These are phyloP conservation scores for Caracal caracal DNA, from an alignment of 2,113 vertebrate genomes.

Conservation along the genomic window DNA sequence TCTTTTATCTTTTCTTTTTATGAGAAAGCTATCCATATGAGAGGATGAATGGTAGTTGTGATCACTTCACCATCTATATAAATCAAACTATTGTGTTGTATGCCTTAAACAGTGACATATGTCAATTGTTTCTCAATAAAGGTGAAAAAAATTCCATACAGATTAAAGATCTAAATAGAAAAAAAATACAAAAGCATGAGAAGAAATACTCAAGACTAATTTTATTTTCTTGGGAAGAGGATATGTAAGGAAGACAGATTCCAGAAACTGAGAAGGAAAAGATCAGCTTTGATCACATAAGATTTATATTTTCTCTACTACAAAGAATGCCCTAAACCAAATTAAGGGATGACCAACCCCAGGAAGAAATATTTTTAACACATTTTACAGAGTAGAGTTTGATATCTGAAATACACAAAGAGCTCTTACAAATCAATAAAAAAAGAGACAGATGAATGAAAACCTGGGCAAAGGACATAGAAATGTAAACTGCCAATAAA, in stretches of 20 bases:
- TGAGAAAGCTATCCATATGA: neutral
- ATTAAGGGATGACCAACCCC: neutral
- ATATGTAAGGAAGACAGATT: neutral
- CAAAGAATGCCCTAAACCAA: neutral
- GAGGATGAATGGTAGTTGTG: neutral
- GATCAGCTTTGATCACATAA: neutral
- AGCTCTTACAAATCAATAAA: neutral
- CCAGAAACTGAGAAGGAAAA: neutral
- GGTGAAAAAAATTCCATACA: neutral
- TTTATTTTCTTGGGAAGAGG: constrained; percentile 5
- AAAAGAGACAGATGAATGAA: neutral
- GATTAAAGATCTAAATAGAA: neutral
- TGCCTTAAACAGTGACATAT: neutral
- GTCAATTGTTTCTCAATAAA: neutral
- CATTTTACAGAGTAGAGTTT: constrained; percentile 24
- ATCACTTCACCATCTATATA: neutral
- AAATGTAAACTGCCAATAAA: neutral
- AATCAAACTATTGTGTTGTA: neutral
- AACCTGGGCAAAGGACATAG: neutral
- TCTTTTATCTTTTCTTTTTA: neutral
- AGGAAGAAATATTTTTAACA: neutral
- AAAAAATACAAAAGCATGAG: neutral
- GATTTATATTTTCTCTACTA: neutral
- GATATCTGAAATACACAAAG: neutral
- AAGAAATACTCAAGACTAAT: constrained; percentile 9